Percentiles rank a stretch among this genome's conserved stretches.
Evolutionary conservation across 2,888 invertebrate species (phyloP).

Genomic region (Cephus rjabovi): DNA sequence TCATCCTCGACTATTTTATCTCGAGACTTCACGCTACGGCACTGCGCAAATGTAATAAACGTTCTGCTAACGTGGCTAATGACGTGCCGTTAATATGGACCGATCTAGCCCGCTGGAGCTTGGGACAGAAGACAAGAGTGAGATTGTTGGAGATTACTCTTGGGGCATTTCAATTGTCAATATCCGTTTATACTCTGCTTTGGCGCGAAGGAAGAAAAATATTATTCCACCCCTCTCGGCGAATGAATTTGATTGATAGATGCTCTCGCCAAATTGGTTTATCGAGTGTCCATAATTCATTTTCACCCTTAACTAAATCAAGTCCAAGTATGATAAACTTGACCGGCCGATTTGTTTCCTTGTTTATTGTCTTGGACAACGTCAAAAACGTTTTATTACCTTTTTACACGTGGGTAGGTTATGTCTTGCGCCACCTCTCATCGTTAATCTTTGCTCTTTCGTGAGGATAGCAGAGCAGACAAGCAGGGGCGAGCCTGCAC

Average conservation of each 20-base stretch:
- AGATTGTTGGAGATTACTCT: conserved; percentile 52
- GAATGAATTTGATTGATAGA: neutral
- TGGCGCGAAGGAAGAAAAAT: neutral
- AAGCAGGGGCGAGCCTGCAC: conserved; percentile 48
- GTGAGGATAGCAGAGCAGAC: conserved; percentile 58
- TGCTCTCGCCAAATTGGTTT: neutral
- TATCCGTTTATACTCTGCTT: conserved; percentile 30
- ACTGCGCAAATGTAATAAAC: neutral
- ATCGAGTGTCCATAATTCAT: neutral
- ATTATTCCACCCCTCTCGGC: neutral
- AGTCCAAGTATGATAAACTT: neutral
- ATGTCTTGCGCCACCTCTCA: conserved; percentile 61
- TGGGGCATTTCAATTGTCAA: conserved; percentile 47
- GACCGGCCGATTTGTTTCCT: neutral
- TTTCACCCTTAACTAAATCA: neutral
- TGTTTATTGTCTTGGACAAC: conserved; percentile 22
- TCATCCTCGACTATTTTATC: conserved; percentile 27
- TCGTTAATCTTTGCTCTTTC: conserved; percentile 62
- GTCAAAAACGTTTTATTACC: conserved; percentile 59
- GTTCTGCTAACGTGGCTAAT: conserved; percentile 16
- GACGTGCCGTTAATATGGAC: conserved; percentile 33
- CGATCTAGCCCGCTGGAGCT: conserved; percentile 24
- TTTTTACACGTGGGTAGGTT: conserved; percentile 57
- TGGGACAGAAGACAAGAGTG: neutral
- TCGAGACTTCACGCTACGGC: conserved; percentile 9